Percentiles rank a stretch among this genome's conserved stretches.
Conservation (phyloP, 2,888 invertebrate species). For the Junonia oenone region DNA sequence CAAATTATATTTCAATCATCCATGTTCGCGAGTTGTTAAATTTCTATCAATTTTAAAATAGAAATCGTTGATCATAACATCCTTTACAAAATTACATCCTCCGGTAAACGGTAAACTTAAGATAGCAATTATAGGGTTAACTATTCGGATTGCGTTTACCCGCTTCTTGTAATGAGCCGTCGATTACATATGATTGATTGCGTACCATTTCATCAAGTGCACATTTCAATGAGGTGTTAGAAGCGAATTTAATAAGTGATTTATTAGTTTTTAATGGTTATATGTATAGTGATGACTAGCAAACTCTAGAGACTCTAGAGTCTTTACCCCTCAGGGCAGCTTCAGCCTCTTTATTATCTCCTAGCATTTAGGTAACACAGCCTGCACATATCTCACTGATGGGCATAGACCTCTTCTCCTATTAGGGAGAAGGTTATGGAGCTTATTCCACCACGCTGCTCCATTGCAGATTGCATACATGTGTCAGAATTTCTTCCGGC, state of each 20-base stretch:
- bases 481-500: no score
- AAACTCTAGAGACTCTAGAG: no score
- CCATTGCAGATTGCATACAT: no score
- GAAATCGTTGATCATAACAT: constrained; percentile 16
- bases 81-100: constrained; percentile 4
- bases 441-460: no score
- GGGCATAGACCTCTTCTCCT: no score
- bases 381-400: no score
- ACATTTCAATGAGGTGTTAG: background rate
- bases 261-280: background rate
- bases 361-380: no score
- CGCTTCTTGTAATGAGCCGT: constrained; percentile 12
- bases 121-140: constrained; percentile 12
- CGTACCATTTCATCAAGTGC: background rate
- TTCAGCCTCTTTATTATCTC: no score
- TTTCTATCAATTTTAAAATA: constrained; percentile 16
- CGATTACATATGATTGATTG: constrained; percentile 14
- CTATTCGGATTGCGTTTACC: constrained; percentile 21
- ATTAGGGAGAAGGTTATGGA: no score
- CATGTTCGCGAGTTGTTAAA: background rate
- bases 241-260: background rate
- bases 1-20: no score
- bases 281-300: background rate
- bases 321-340: no score
- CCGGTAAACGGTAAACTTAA: constrained; percentile 8